Evolutionary conservation across 2,888 invertebrate genomes (phyloP).

Genomic region (Herminia tarsipennalis): DNA sequence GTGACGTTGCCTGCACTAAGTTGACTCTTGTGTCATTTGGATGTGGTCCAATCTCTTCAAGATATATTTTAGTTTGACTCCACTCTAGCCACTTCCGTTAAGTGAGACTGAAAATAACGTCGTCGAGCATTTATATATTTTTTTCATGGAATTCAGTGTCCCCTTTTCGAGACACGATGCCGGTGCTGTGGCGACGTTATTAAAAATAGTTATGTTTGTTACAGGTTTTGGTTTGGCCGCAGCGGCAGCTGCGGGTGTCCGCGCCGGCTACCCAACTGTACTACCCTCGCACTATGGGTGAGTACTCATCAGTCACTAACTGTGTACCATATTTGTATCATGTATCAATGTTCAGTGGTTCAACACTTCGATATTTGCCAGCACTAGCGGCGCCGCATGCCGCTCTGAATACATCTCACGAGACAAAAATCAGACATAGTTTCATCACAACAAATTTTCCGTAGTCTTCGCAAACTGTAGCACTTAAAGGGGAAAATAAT

Average conservation of each 20-base stretch:
- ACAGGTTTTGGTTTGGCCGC: conserved; percentile 79
- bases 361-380: conserved; percentile 83
- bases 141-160: conserved; percentile 57
- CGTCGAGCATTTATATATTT: conserved; percentile 48
- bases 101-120: conserved; percentile 74
- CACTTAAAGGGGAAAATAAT: not conserved
- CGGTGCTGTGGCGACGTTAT: conserved; percentile 21
- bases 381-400: conserved; percentile 79
- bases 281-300: conserved; percentile 94
- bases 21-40: conserved; percentile 84
- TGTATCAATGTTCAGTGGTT: conserved; percentile 82
- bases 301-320: conserved; percentile 74
- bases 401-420: conserved; percentile 81
- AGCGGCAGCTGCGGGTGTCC: conserved; percentile 88
- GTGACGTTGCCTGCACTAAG: conserved; percentile 79
- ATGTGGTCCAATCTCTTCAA: conserved; percentile 74
- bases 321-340: conserved; percentile 65
- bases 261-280: conserved; percentile 92
- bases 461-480: too few relatives aligned
- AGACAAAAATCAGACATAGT: conserved; percentile 81
- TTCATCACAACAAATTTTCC: too few relatives aligned
- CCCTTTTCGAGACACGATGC: conserved; percentile 52
- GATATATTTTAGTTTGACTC: conserved; percentile 73
- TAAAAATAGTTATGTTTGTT: conserved; percentile 61
- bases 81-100: conserved; percentile 78